phyloP scores from a whole-genome alignment of 1,140 invertebrate species.

The Cataglyphis hispanica region DNA sequence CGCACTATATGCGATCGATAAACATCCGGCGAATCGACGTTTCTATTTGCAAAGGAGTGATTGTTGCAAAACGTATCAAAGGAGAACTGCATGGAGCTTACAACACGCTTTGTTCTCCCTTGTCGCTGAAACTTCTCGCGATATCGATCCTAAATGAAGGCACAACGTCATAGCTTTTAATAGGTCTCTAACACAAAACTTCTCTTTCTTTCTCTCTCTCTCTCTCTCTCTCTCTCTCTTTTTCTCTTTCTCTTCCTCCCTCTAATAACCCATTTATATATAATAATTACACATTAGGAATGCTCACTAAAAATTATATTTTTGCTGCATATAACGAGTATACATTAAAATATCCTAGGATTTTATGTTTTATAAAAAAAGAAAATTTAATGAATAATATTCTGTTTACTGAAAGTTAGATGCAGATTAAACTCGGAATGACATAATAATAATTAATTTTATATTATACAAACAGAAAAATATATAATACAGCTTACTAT shows the following conservation, averaged over 20 bases:
- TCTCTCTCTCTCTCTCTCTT: not conserved
- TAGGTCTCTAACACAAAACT: not conserved
- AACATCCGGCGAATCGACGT: slow-evolving; percentile 63
- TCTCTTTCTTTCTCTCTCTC: not conserved
- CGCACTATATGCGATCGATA: slow-evolving; percentile 10
- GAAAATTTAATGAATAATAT: not conserved
- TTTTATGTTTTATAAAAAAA: not conserved
- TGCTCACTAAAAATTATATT: not conserved
- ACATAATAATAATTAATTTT: not conserved
- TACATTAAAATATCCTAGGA: not conserved
- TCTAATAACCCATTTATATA: not conserved
- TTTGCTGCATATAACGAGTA: not conserved
- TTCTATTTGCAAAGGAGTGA: slow-evolving; percentile 51
- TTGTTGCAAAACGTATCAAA: slow-evolving; percentile 52
- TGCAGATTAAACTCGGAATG: not conserved
- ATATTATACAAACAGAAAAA: slow-evolving; percentile 5
- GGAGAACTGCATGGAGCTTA: slow-evolving; percentile 32
- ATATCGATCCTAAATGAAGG: slow-evolving; percentile 27
- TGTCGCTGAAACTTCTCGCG: slow-evolving; percentile 50
- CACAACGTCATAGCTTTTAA: slow-evolving; percentile 12
- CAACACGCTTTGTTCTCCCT: slow-evolving; percentile 49
- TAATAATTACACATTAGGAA: slow-evolving; percentile 1
- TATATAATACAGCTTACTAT: not conserved
- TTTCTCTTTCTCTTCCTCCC: not conserved
- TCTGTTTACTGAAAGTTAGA: not conserved